These are phyloP conservation scores for Parasteatoda lunata DNA, from an alignment of 2,888 invertebrate genomes.

Conservation along the genomic window DNA sequence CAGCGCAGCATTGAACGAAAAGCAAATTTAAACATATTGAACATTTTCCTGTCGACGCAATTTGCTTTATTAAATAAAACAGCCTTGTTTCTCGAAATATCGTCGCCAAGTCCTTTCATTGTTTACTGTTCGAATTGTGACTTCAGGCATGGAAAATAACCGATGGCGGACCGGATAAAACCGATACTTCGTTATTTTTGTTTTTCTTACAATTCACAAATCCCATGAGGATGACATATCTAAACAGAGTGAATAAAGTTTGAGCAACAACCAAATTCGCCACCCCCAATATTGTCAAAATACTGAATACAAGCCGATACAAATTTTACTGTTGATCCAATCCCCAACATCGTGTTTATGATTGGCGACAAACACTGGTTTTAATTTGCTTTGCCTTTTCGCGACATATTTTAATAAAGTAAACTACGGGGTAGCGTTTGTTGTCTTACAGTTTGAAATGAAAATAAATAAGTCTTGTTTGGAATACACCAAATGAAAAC, in stretches of 20 bases:
- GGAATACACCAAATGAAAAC: too few species aligned
- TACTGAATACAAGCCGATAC: neutral
- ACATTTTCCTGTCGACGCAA: constrained; percentile 2
- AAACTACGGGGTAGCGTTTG: too few species aligned
- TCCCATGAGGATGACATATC: neutral
- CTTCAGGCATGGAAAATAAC: constrained; percentile 3
- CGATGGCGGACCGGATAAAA: neutral
- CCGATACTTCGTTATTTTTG: neutral
- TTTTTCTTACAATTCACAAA: neutral
- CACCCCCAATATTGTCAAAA: neutral
- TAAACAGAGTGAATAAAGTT: neutral
- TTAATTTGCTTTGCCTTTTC: too few species aligned
- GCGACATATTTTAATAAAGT: too few species aligned
- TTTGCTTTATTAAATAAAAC: constrained; percentile 5
- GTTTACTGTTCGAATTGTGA: constrained; percentile 5
- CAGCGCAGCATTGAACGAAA: neutral
- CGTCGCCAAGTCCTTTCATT: neutral
- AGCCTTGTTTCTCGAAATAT: neutral
- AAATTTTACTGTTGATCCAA: neutral
- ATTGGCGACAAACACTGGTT: too few species aligned
- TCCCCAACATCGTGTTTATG: neutral
- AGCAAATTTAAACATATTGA: constrained; percentile 5
- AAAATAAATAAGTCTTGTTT: too few species aligned
- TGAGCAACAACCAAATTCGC: neutral
- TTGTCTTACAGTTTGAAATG: too few species aligned